Base-by-base conservation (phyloP, 2,888 invertebrate genomes). In the Eupithecia tripunctaria region DNA sequence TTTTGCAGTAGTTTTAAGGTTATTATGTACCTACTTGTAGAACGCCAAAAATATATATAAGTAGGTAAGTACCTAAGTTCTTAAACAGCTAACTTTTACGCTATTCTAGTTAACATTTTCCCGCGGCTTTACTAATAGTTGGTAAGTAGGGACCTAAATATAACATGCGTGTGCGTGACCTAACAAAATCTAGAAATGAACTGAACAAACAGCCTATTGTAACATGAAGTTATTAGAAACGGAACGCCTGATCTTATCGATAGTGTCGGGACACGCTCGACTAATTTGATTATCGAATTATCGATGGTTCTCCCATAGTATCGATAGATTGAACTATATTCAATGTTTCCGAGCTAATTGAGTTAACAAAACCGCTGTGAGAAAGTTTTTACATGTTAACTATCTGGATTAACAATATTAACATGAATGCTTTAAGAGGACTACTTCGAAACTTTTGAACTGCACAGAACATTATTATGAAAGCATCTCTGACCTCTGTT, bases 171-270 rank as follows among this genome's bases (percentile, higher is more conserved):
- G n/a, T n/a, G n/a, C n/a, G n/a, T n/a, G n/a, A n/a, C n/a, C n/a
- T n/a, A 51, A 25, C 14, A 38, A 32, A 43, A 25, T 65, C 66
- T 68, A 47, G 47, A 51, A 69, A 64, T 69, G 62, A 62, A 69
- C 62, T 43, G n/a, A n/a, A 80, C 79, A 76, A 73, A 81, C 83
- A 84, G 80, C 80, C 78, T 84, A 86, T 86, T 82, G 80, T 84
- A 85, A 82, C 80, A 79, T 77, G 75, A 78, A 86, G 84, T 85
- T 86, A 87, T 86, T 85, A 85, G 81, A 84, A 84, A 84, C 83
- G 79, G 78, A 64, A 64, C 64, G 64, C 36, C 21, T 86, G 90
- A 91, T 90, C 89, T 85, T 80, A 77, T 78, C 77, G 71, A 64
- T 70, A 72, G 68, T 65, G 78, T 75, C 71, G 79, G 36, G 76